phyloP scores from a whole-genome alignment of 35 echinoderm and acorn worm genomes.

The Lytechinus pictus region DNA sequence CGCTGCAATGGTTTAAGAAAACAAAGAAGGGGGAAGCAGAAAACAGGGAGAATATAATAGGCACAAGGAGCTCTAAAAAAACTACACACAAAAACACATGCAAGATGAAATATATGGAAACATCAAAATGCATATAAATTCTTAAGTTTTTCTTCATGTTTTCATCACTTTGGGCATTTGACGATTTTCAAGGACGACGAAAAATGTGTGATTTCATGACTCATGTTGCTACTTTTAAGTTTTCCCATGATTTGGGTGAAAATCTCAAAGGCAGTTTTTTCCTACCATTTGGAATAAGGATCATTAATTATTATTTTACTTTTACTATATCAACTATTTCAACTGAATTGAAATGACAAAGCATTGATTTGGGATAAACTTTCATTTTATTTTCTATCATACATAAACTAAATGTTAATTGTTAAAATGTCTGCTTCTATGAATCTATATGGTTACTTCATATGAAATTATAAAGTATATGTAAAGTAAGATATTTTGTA shows the following conservation, averaged over 20 bases:
- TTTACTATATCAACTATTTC: background rate
- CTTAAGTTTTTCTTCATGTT: background rate
- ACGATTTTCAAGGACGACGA: background rate
- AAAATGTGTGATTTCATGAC: background rate
- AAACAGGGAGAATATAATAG: conserved; percentile 48
- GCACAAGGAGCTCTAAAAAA: conserved; percentile 28
- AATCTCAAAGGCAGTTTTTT: background rate
- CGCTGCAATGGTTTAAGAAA: conserved; percentile 71
- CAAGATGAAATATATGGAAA: conserved; percentile 21
- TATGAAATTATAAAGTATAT: too few species aligned
- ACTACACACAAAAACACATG: conserved; percentile 37
- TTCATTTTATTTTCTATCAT: background rate
- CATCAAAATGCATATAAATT: background rate
- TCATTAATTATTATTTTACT: background rate
- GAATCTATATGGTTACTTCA: too few species aligned
- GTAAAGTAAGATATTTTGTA: background rate
- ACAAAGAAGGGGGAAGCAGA: conserved; percentile 50
- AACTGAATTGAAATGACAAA: background rate
- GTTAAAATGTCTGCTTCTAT: background rate
- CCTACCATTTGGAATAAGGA: background rate
- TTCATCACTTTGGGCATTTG: background rate
- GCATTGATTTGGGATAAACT: background rate
- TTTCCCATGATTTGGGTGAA: background rate
- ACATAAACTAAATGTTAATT: background rate
- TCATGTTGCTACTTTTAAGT: background rate